Evolutionary conservation across 2,113 vertebrate species (phyloP).

Genomic region (Oryzias curvinotus): DNA sequence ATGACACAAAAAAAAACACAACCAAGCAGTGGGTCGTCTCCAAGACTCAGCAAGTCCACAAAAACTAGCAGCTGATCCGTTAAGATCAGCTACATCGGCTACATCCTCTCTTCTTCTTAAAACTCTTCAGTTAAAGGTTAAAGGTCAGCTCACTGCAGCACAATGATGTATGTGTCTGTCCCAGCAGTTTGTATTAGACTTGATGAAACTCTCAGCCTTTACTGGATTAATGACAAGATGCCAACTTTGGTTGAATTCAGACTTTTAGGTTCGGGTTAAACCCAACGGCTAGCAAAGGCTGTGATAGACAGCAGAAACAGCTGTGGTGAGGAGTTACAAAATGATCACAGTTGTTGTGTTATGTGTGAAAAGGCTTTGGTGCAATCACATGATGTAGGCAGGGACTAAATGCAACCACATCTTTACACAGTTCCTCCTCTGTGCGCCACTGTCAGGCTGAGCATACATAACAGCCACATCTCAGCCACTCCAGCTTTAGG

Average conservation of each 20-base stretch:
- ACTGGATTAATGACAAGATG: too few species aligned
- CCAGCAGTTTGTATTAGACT: too few species aligned
- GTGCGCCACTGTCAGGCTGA: conserved; percentile 27
- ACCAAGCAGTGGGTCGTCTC: too few species aligned
- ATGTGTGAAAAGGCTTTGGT: conserved; percentile 40
- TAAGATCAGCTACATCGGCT: conserved; percentile 15
- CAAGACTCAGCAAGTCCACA: too few species aligned
- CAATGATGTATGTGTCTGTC: conserved; percentile 34
- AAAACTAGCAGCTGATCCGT: background rate
- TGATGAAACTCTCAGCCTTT: too few species aligned
- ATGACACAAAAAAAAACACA: too few species aligned
- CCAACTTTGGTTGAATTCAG: background rate
- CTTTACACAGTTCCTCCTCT: conserved; percentile 54
- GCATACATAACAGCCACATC: conserved; percentile 13
- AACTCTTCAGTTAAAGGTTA: conserved; percentile 56
- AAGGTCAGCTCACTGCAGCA: conserved; percentile 55
- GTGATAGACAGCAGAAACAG: conserved; percentile 3
- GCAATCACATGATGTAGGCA: conserved; percentile 64
- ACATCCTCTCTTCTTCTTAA: conserved; percentile 29
- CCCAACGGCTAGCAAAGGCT: conserved; percentile 1
- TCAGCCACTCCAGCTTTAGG: conserved; percentile 27
- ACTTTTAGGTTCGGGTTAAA: background rate
- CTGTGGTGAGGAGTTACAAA: conserved; percentile 14
- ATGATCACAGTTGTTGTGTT: conserved; percentile 37
- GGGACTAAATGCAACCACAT: conserved; percentile 47